phyloP scores from a whole-genome alignment of 2,888 invertebrate species.

The Drepana falcataria region DNA sequence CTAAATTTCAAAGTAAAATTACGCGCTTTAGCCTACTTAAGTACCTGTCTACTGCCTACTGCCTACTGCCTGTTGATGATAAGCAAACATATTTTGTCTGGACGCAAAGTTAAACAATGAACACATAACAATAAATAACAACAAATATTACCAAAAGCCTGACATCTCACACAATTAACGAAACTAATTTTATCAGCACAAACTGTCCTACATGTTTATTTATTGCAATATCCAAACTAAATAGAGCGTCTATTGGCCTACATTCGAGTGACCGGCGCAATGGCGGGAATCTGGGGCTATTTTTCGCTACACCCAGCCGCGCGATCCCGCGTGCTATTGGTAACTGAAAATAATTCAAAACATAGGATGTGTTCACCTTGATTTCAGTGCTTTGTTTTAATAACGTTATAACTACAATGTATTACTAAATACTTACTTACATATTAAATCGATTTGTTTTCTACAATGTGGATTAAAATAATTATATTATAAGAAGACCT shows the following conservation, averaged over 20 bases:
- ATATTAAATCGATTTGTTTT: too few species aligned
- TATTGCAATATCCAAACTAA: conserved; percentile 24
- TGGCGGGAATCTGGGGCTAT: conserved; percentile 63
- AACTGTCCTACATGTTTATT: conserved; percentile 23
- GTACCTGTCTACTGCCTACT: too few species aligned
- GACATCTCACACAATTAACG: conserved; percentile 33
- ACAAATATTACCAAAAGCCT: conserved; percentile 35
- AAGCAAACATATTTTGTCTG: too few species aligned
- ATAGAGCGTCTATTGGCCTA: conserved; percentile 48
- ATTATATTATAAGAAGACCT: too few species aligned
- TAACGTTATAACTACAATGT: background rate
- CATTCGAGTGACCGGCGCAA: conserved; percentile 16
- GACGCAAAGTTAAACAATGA: too few species aligned
- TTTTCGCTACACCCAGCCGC: conserved; percentile 45
- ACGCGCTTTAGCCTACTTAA: too few species aligned
- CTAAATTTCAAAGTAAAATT: too few species aligned
- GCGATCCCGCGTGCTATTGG: conserved; percentile 28
- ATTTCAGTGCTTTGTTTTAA: conserved; percentile 8
- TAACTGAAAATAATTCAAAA: conserved; percentile 27
- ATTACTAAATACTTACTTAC: too few species aligned
- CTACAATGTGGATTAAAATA: too few species aligned
- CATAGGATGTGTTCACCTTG: conserved; percentile 33
- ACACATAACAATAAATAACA: too few species aligned
- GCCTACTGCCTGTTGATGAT: too few species aligned
- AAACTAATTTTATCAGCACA: conserved; percentile 10